Base-by-base conservation (phyloP, 1,140 invertebrate genomes). In the Apis cerana region DNA sequence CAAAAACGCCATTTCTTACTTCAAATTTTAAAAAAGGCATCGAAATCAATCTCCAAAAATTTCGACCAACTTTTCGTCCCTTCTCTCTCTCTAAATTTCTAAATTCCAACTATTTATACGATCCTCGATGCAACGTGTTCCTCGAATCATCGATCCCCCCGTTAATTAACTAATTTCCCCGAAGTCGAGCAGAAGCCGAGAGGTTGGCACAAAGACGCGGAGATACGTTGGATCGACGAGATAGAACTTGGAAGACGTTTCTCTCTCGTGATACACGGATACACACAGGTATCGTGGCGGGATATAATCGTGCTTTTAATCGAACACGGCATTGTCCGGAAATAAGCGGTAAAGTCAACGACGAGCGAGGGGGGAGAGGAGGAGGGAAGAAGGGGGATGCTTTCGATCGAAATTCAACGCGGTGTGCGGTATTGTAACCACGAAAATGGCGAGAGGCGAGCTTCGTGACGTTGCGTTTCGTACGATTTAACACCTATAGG, bases 81-180 rank as follows among this genome's bases (percentile, higher is more conserved):
- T 43, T 5, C 33, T 3, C 4, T 33, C 4, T 33, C 33, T 2
- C 33, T 27, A 27, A 27, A 27, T 27, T 27, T 27, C 27, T 27
- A 27, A 33, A 33, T 33, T 33, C 33, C 33, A 4, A 33, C 33
- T 0, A 33, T 33, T 4, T n/a, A n/a, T 0, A 33, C 33, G 33
- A 33, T 33, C 13, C n/a, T n/a, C 67, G 11, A 8, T 10, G 10
- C 17, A 8, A n/a, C n/a, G 23, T 8, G 7, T 15, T 8, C 9
- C 19, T 43, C 10, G 33, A 21, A 11, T 43, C 70, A 19, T 21
- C 23, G 23, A 58, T 72, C 70, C 50, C 5, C n/a, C 7, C 71
- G 19, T 74, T 74, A 74, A 74, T 74, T 75, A 75, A 33, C 56
- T 59, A 75, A 59, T 75, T 59, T 74, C 56, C 0, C 27, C 4